Evolutionary conservation across 2,888 invertebrate genomes (phyloP).

Genomic region (Bombyx huttoni): DNA sequence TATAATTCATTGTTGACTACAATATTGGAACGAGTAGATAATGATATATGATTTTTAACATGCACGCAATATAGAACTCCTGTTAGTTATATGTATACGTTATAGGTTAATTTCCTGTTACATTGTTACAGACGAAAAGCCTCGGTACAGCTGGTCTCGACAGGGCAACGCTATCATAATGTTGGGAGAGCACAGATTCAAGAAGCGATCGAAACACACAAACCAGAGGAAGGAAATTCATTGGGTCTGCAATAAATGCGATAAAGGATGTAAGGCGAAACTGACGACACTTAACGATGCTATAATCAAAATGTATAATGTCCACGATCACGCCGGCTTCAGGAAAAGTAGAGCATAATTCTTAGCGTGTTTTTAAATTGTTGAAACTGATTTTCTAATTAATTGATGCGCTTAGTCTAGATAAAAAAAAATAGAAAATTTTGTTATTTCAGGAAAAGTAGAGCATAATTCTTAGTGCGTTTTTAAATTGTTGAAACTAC

Average conservation of each 20-base stretch:
- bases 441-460: no score
- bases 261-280: slow-evolving; percentile 58
- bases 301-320: slow-evolving; percentile 47
- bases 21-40: no score
- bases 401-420: no score
- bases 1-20: no score
- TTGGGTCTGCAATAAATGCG: slow-evolving; percentile 61
- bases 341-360: slow-evolving; percentile 15
- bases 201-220: slow-evolving; percentile 47
- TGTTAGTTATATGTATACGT: not conserved
- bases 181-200: slow-evolving; percentile 55
- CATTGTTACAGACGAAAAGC: slow-evolving; percentile 24
- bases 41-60: no score
- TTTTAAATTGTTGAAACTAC: no score
- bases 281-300: slow-evolving; percentile 52
- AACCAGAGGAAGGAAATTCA: slow-evolving; percentile 53
- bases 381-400: no score
- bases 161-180: slow-evolving; percentile 59
- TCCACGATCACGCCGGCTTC: slow-evolving; percentile 41
- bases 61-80: no score
- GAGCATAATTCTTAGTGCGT: no score
- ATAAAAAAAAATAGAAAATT: no score
- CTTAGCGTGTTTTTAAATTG: no score
- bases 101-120: not conserved
- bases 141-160: slow-evolving; percentile 56